Evolutionary conservation across 2,113 vertebrate genomes (phyloP), one percentile per base, ranked within the genome.

Genomic region (Laticauda colubrina): DNA sequence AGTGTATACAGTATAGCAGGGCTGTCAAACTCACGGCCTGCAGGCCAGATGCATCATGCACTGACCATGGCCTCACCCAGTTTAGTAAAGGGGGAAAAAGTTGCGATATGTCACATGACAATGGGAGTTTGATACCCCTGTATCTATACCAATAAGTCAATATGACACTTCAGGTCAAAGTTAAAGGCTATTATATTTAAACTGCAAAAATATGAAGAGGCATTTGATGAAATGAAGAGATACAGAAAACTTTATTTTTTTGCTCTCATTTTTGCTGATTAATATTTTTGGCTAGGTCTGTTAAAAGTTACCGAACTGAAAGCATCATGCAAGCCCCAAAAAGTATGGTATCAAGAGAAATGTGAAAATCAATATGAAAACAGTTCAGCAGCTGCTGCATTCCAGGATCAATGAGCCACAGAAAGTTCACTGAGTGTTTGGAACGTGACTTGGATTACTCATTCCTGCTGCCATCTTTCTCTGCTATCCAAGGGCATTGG

Each of bases 391-490:
- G 5, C n/a, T 75, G 55, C 10, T 48, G 51, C 87, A 55, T 53
- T 90, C 59, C 24, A 26, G 20, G 57, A 56, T 48, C 85, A 24
- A 86, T 10, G 85, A 23, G 39, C 45, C 20, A 20, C 26, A 34
- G 5, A 11, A 8, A 2, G 29, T 54, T 34, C 5, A 11, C 5
- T 14, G 26, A 90, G 23, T 54, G 45, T 39, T 51, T 29, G 6
- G 61, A 75, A n/a, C 2, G 20, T 23, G 11, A 29, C 18, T 6
- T 75, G 9, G 48, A 75, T 90, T 69, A 90, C 61, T 90, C 89
- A 81, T 12, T 7, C 26, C n/a, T 0, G 3, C 26, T 8, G 3
- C 7, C 10, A 21, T 2, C 7, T 5, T 11, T 1, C 48, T 39
- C 89, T 39, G 12, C 89, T 69, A 39, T 54, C 64, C 8, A 9